These are phyloP conservation scores for Pachypanchax playfairii DNA, from an alignment of 2,113 vertebrate genomes.

Conservation along the genomic window DNA sequence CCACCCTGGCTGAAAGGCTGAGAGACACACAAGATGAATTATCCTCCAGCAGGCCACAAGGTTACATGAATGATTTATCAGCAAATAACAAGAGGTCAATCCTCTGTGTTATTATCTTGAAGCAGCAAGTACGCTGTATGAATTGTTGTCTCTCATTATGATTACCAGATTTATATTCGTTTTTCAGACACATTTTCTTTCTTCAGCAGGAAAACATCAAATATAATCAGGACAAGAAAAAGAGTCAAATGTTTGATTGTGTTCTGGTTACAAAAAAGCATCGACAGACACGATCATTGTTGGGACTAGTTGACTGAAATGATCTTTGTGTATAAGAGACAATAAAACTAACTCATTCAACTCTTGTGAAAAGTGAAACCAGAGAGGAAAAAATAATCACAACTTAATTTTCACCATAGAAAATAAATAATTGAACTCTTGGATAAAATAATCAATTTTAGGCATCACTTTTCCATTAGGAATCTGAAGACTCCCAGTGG, in stretches of 20 bases:
- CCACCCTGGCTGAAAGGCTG: constrained; percentile 85
- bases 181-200: neutral
- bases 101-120: neutral
- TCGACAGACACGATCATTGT: neutral
- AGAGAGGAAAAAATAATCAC: constrained; percentile 24
- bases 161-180: neutral
- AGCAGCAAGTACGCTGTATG: neutral
- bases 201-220: neutral
- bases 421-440: constrained; percentile 19
- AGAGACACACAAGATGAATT: constrained; percentile 13
- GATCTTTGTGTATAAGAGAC: constrained; percentile 10
- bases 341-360: constrained; percentile 23
- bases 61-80: neutral
- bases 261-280: constrained; percentile 21
- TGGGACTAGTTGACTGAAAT: neutral
- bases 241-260: constrained; percentile 4
- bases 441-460: constrained; percentile 43
- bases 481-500: constrained; percentile 1
- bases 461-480: constrained; percentile 8
- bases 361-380: constrained; percentile 13
- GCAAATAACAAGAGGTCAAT: neutral
- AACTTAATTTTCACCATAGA: constrained; percentile 9
- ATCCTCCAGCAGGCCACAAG: neutral
- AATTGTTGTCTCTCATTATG: neutral
- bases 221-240: neutral